Evolutionary conservation across 2,888 invertebrate genomes (phyloP).

Genomic region (Andrena dorsata): DNA sequence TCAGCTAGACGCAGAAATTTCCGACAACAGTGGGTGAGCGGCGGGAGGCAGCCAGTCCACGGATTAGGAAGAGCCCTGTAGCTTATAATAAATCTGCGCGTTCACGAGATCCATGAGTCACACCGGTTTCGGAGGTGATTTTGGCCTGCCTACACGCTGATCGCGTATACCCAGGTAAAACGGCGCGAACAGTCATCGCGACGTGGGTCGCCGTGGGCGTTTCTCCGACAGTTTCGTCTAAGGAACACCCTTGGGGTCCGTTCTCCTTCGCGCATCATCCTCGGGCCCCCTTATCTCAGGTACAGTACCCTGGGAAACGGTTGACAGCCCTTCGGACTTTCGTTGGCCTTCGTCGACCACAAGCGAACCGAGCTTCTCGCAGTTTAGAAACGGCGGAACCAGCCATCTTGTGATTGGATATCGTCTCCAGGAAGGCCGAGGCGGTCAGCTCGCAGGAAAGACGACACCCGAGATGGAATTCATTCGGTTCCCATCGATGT

Average conservation of each 20-base stretch:
- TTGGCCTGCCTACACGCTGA: conserved; percentile 63
- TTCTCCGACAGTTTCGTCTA: conserved; percentile 36
- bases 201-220: conserved; percentile 67
- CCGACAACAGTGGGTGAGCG: neutral
- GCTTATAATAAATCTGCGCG: conserved; percentile 47
- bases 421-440: neutral
- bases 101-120: conserved; percentile 64
- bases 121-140: conserved; percentile 70
- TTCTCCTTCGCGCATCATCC: conserved; percentile 37
- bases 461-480: conserved; percentile 10
- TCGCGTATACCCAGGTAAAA: conserved; percentile 55
- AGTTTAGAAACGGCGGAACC: too few species aligned
- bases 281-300: neutral
- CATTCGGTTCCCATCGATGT: conserved; percentile 13
- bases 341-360: neutral
- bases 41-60: neutral
- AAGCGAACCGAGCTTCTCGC: too few species aligned
- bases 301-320: too few species aligned
- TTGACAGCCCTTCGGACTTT: neutral
- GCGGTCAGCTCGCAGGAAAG: neutral
- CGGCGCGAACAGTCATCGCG: conserved; percentile 60
- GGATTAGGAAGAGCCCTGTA: conserved; percentile 31
- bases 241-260: conserved; percentile 20
- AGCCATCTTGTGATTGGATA: neutral
- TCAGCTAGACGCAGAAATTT: neutral